Evolutionary conservation across 1,140 invertebrate species (phyloP), one percentile per base, ranked within the genome.

Genomic region (Pseudomyrmex gracilis): DNA sequence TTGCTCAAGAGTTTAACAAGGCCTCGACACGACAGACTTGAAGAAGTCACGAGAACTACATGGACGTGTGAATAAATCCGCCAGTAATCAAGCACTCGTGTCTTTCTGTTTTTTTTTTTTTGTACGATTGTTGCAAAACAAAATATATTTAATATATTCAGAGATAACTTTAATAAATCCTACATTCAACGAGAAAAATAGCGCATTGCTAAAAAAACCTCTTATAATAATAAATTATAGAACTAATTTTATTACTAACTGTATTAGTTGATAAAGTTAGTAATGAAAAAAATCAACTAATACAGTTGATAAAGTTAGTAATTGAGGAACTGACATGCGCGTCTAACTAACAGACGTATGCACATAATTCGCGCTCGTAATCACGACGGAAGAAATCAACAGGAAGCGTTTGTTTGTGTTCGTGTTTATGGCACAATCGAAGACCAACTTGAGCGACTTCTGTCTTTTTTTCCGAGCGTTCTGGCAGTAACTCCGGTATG

Each of bases 401-500:
- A 7, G 76, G 66, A 66, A 34, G 45, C 76, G 51, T 17, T 80
- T 53, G 66, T 15, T 53, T 13, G 51, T 55, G 74, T 58, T 22
- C 49, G 53, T 68, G 34, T 67, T 85, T 88, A 83, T 86, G 47
- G 49, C 51, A 4, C 34, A 73, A 71, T 82, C 22, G 85, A 5
- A 60, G 74, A 55, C 15, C 63, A 77, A 60, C 43, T 66, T 63
- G 58, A 47, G 22, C 64, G 77, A 55, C 63, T 58, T n/a, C 49
- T 66, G 74, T 55, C 12, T 78, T 58, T 82, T 89, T 80, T 63
- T 43, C 60, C 34, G 34, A 51, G 63, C 71, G 70, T 83, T 86
- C 76, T 77, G 83, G 68, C 74, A 88, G 73, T 89, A 89, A 89
- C 84, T 89, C 63, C 66, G 55, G 80, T 67, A 74, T 87, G 85